Evolutionary conservation across 2,797 vertebrate species (phyloP), one percentile per base, ranked within the genome.

Genomic region (Eulemur coronatus): DNA sequence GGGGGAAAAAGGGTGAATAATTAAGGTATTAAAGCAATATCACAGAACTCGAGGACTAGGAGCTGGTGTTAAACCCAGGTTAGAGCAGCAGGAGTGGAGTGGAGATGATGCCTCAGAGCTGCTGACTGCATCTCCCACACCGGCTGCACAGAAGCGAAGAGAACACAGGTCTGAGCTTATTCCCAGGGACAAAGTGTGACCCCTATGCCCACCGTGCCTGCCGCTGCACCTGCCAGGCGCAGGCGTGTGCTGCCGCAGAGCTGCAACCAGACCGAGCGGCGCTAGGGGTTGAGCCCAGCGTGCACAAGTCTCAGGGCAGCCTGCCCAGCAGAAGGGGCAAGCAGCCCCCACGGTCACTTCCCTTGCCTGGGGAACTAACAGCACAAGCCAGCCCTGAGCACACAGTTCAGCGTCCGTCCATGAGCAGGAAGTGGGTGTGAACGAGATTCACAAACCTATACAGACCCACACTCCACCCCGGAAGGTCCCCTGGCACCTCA

Each of bases 291-390:
- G 55, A 70, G 89, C n/a, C 26, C 5, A 4, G 7, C 46, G 20
- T 22, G 17, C 18, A 30, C 28, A 14, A 61, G 50, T 59, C 80
- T 75, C 18, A 3, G 2, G 55, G 84, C 41, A 52, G 63, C 69
- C 41, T 1, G 41, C 14, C 10, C 26, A 8, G 24, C 0, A 1
- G 24, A 22, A 76, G 24, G 7, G 30, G 50, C 0, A 15, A 11
- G 9, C 50, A 1, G 1, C 46, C n/a, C 55, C n/a, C 11, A 0
- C 0, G 22, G 80, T 8, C 69, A 89, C n/a, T 38, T 52, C 28
- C 75, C 38, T 69, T 50, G 78, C 69, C 35, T 5, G 10, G 69
- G 72, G 33, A 63, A 38, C 50, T 28, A 59, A 76, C 50, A 33
- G 48, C 67, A 70, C 38, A 73, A 43, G 20, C 28, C n/a, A 48